Percentiles rank a stretch among this genome's conserved stretches.
Evolutionary conservation across 2,888 invertebrate species (phyloP).

Genomic region (Acronicta aceris): DNA sequence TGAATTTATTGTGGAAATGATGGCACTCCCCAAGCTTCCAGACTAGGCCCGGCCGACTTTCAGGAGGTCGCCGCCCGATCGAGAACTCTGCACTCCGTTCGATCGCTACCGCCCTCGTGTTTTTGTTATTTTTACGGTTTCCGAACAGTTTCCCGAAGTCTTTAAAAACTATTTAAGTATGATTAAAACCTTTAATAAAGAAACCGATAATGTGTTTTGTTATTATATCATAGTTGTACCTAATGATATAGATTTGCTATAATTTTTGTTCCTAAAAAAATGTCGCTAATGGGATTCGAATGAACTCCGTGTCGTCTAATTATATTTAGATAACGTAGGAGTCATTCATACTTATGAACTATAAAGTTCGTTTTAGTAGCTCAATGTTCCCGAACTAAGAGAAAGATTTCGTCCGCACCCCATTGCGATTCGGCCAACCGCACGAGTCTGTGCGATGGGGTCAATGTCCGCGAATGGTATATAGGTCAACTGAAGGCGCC

Average conservation of each 20-base stretch:
- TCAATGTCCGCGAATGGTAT: conserved; percentile 83
- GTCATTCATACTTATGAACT: conserved; percentile 13
- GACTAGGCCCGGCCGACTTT: conserved; percentile 81
- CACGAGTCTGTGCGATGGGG: conserved; percentile 75
- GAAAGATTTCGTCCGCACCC: conserved; percentile 67
- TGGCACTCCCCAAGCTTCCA: conserved; percentile 68
- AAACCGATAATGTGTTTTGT: conserved; percentile 1
- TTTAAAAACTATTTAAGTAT: conserved; percentile 5
- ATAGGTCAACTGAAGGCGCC: conserved; percentile 87
- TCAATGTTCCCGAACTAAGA: conserved; percentile 45
- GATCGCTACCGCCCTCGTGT: conserved; percentile 64
- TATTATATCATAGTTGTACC: neutral
- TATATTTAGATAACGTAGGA: conserved; percentile 20
- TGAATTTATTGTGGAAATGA: conserved; percentile 62
- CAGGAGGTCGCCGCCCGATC: conserved; percentile 84
- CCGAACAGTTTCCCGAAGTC: conserved; percentile 9
- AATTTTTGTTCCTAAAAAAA: conserved; percentile 8
- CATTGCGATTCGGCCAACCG: conserved; percentile 64
- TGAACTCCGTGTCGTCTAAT: conserved; percentile 18
- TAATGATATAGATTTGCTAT: conserved; percentile 1
- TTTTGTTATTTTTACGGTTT: conserved; percentile 50
- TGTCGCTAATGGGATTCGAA: conserved; percentile 33
- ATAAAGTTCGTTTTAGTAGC: conserved; percentile 23
- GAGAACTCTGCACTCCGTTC: conserved; percentile 81
- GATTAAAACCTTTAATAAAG: neutral